phyloP scores from a whole-genome alignment of 2,888 invertebrate genomes.

The Phyllotreta cruciferae region DNA sequence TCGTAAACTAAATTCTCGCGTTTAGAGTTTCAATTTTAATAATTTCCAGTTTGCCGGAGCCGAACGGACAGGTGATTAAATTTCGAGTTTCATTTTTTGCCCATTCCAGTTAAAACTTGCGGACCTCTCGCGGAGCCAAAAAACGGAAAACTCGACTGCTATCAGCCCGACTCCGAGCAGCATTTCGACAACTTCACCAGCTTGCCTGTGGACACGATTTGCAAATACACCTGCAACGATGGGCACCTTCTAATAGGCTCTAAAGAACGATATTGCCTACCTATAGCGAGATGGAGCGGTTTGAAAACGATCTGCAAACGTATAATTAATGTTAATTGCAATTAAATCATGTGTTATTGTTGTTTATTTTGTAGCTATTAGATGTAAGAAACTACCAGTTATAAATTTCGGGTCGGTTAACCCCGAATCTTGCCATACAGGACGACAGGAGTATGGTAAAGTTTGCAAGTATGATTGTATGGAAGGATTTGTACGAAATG shows the following conservation, averaged over 20 bases:
- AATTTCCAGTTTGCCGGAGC: too few relatives aligned
- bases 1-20: neutral
- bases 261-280: constrained; percentile 68
- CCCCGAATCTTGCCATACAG: constrained; percentile 64
- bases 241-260: constrained; percentile 72
- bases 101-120: constrained; percentile 68
- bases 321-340: constrained; percentile 49
- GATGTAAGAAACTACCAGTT: constrained; percentile 58
- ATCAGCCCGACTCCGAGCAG: constrained; percentile 59
- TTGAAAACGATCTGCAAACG: constrained; percentile 71
- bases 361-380: constrained; percentile 51
- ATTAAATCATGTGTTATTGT: neutral
- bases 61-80: neutral
- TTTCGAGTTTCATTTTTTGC: constrained; percentile 3
- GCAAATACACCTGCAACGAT: constrained; percentile 69
- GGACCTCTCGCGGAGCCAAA: constrained; percentile 63
- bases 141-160: constrained; percentile 65
- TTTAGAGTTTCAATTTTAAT: constrained; percentile 1
- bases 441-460: constrained; percentile 66
- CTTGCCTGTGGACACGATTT: constrained; percentile 69
- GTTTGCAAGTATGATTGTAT: constrained; percentile 67
- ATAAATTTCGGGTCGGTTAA: constrained; percentile 64
- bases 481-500: constrained; percentile 66
- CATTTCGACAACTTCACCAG: constrained; percentile 53
- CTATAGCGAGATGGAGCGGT: constrained; percentile 74